Evolutionary conservation across 2,113 vertebrate species (phyloP).

Genomic region (Ciconia stormi): DNA sequence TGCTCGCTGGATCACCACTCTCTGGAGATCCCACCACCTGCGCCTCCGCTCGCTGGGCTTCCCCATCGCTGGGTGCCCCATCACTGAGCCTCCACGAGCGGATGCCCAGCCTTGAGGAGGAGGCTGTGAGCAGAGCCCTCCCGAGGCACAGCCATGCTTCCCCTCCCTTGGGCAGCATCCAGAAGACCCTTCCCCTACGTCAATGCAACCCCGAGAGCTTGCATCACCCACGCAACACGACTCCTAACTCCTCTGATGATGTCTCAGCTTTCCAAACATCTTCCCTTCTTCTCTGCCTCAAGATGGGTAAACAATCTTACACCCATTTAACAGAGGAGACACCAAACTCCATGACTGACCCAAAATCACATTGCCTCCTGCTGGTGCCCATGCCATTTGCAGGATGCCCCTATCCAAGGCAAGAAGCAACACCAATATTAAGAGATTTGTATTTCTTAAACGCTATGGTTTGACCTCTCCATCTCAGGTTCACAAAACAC

Average conservation of each 20-base stretch:
- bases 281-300: background rate
- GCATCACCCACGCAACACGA: too few species aligned
- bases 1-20: rapidly evolving
- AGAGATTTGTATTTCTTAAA: background rate
- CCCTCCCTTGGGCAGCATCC: background rate
- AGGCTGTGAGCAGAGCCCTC: background rate
- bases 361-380: background rate
- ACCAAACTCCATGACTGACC: background rate
- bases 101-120: background rate
- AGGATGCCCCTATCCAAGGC: background rate
- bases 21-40: background rate
- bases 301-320: background rate
- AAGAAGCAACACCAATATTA: background rate
- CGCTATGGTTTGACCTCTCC: background rate
- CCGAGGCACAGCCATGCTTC: background rate
- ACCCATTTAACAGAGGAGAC: background rate
- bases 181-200: background rate
- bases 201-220: background rate
- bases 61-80: background rate
- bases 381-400: background rate
- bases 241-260: background rate
- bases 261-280: background rate
- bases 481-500: background rate
- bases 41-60: background rate
- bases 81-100: rapidly evolving